Evolutionary conservation across 2,113 vertebrate species (phyloP).

Genomic region (Siniperca knerii): DNA sequence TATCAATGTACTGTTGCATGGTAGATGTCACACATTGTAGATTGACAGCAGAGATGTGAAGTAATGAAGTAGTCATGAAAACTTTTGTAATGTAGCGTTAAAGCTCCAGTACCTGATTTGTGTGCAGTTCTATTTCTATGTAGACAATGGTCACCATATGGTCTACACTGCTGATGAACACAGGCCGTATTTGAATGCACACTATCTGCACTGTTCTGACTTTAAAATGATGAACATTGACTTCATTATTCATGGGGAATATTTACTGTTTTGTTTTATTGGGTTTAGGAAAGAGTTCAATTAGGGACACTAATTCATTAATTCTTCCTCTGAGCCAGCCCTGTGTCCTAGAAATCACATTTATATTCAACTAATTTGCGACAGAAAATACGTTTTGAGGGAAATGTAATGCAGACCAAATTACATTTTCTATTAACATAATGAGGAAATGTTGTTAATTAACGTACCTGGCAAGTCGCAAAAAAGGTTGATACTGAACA

Average conservation of each 20-base stretch:
- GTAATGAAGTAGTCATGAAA: neutral
- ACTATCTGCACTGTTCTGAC: neutral
- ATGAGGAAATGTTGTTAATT: neutral
- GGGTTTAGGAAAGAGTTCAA: neutral
- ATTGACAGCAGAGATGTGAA: neutral
- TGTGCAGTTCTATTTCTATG: neutral
- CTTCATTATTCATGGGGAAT: neutral
- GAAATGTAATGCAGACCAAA: neutral
- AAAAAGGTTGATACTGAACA: no score
- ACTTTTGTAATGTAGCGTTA: neutral
- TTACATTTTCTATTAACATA: neutral
- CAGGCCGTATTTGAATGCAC: neutral
- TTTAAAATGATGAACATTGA: conserved; percentile 13
- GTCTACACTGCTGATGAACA: neutral
- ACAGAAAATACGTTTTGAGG: neutral
- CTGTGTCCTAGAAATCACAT: neutral
- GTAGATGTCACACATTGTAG: neutral
- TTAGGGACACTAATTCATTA: conserved; percentile 5
- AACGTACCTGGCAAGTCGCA: neutral
- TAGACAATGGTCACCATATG: neutral
- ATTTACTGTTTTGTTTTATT: conserved; percentile 23
- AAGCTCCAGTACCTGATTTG: neutral
- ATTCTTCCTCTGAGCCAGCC: neutral
- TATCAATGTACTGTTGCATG: neutral
- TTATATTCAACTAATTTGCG: neutral